Base-by-base conservation (phyloP, 2,888 invertebrate genomes). In the Nymphalis urticae region DNA sequence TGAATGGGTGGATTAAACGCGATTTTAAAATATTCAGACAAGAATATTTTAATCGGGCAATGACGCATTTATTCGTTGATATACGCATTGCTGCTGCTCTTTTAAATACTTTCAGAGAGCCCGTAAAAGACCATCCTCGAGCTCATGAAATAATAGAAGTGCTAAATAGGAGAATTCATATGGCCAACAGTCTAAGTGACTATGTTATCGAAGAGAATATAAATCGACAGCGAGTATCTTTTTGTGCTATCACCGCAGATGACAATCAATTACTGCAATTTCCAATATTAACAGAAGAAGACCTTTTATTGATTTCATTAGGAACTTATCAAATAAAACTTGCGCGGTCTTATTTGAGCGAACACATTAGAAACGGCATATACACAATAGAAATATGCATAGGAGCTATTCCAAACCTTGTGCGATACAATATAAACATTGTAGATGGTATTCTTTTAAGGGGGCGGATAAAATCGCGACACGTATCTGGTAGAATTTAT, bases 31-130 rank as follows among this genome's bases (percentile, higher is more conserved):
- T 51, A 51, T 51, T 51, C 21, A 51, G 48, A 48, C 73, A 75
- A 56, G 64, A 64, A 54, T 66, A 63, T 67, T 72, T 75, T 66
- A 75, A 75, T 59, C 54, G 50, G 19, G 48, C 72, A n/a, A 64
- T 63, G 24, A 56, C 16, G 5, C 8, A 27, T 51, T 48, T 50
- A 59, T 71, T 74, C 64, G 59, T 27, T n/a, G 72, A 71, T 51
- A 71, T 66, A 21, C 69, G 53, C 59, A 74, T 74, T 54, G 64
- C 69, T 47, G 72, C 72, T 42, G 73, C 72, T 17, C 24, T 72
- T 10, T 62, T 72, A n/a, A 71, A 74, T 24, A 64, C 67, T 48
- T 70, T 63, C 27, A 69, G 68, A 36, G 50, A 61, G 51, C 61
- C 66, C n/a, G 27, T 61, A 27, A 53, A 66, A 47, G 61, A 61